Conservation (phyloP, 1,140 invertebrate genomes). For the Chrysomallon squamiferum region DNA sequence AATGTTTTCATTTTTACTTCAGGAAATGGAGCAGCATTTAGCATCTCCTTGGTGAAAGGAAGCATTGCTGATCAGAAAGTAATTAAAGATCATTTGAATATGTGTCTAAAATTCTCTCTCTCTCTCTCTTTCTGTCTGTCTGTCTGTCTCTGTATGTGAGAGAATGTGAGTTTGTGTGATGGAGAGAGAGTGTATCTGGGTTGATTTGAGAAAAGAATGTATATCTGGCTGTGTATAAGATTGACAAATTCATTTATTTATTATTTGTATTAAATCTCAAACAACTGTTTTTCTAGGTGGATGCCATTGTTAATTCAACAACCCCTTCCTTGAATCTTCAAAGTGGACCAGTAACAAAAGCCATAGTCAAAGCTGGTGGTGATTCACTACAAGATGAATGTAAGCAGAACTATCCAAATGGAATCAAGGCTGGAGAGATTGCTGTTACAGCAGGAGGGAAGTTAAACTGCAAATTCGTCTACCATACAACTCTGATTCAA, state of each 20-base stretch:
- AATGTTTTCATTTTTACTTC: too few species aligned
- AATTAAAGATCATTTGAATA: background rate
- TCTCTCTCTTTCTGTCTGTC: background rate
- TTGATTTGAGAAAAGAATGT: background rate
- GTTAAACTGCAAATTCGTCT: conserved; percentile 40
- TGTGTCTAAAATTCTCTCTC: background rate
- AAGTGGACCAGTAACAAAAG: conserved; percentile 31
- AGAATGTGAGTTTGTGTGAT: background rate
- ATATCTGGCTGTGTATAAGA: background rate
- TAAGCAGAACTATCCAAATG: conserved; percentile 26
- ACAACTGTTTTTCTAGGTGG: conserved; percentile 44
- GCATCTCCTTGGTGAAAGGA: background rate
- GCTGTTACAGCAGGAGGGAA: conserved; percentile 31
- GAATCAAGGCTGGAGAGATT: conserved; percentile 30
- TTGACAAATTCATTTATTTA: too few species aligned
- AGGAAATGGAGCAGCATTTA: background rate
- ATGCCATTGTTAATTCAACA: conserved; percentile 46
- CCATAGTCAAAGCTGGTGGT: conserved; percentile 30
- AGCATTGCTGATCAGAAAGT: background rate
- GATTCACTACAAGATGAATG: conserved; percentile 33
- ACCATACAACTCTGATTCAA: conserved; percentile 27
- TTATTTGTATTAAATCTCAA: too few species aligned
- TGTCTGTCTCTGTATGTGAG: background rate
- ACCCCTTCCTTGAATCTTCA: conserved; percentile 27
- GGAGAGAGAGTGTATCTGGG: background rate